A percentile compares a stretch with the other conserved stretches of the same genome.
phyloP scores from a whole-genome alignment of 2,797 vertebrate genomes.

The Aplochiton taeniatus region DNA sequence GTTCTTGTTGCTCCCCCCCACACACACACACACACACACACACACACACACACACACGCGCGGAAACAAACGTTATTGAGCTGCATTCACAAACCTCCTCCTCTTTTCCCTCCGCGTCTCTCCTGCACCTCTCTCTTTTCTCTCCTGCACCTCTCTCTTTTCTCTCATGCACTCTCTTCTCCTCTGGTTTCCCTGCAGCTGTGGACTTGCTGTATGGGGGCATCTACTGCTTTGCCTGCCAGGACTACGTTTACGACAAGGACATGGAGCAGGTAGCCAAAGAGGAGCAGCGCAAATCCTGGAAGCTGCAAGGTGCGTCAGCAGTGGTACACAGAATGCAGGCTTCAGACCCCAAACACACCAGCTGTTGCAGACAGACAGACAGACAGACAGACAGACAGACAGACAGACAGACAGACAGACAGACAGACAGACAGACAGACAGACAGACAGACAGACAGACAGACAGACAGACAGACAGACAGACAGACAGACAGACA shows the following conservation, averaged over 20 bases:
- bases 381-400: neutral
- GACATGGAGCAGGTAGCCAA: conserved; percentile 92
- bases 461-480: neutral
- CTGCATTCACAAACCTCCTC: too few species aligned
- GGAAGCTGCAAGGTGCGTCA: conserved; percentile 86
- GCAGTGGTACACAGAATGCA: too few species aligned
- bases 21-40: conserved; percentile 2
- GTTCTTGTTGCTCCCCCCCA: neutral
- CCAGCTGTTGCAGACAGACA: neutral
- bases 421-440: too few species aligned
- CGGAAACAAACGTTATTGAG: too few species aligned
- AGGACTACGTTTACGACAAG: conserved; percentile 93
- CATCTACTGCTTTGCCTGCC: conserved; percentile 90
- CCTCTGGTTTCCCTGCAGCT: conserved; percentile 60
- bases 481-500: neutral
- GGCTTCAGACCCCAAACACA: too few species aligned
- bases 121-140: neutral
- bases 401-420: too few species aligned
- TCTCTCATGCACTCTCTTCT: neutral
- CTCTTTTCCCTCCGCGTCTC: too few species aligned
- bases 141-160: neutral
- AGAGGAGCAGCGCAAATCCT: conserved; percentile 90
- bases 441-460: neutral
- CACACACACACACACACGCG: too few species aligned
- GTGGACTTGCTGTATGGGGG: conserved; percentile 87